A percentile compares a stretch with the other conserved stretches of the same genome.
phyloP scores from a whole-genome alignment of 2,797 vertebrate species.

The Molothrus ater region DNA sequence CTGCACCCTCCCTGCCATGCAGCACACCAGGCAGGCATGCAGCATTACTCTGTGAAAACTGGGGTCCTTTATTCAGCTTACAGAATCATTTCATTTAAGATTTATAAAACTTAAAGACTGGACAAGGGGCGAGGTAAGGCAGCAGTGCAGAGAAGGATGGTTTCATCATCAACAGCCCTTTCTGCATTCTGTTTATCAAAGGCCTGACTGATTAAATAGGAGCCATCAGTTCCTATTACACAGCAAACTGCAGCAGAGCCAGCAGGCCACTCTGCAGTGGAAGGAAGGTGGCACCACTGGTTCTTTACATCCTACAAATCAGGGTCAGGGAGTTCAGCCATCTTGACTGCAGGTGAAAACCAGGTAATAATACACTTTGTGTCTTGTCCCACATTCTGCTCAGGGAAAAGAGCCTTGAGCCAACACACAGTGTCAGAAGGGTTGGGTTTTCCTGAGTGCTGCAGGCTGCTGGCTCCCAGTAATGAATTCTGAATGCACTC shows the following conservation, averaged over 20 bases:
- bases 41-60: neutral
- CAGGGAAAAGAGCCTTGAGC: neutral
- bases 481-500: neutral
- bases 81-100: neutral
- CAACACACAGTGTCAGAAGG: neutral
- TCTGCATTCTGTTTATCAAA: neutral
- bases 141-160: neutral
- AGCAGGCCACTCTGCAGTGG: neutral
- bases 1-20: rapidly evolving
- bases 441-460: neutral
- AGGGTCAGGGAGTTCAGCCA: neutral
- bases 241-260: neutral
- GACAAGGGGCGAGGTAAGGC: neutral
- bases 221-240: neutral
- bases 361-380: neutral
- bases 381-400: neutral
- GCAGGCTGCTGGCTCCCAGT: neutral
- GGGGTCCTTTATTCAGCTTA: neutral
- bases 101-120: neutral
- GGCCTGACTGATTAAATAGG: neutral
- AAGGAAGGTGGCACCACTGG: neutral
- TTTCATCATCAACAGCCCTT: neutral
- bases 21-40: rapidly evolving
- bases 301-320: neutral
- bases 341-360: neutral